Base-by-base conservation (phyloP, 1,140 invertebrate genomes). In the Tetramorium parvispinum region DNA sequence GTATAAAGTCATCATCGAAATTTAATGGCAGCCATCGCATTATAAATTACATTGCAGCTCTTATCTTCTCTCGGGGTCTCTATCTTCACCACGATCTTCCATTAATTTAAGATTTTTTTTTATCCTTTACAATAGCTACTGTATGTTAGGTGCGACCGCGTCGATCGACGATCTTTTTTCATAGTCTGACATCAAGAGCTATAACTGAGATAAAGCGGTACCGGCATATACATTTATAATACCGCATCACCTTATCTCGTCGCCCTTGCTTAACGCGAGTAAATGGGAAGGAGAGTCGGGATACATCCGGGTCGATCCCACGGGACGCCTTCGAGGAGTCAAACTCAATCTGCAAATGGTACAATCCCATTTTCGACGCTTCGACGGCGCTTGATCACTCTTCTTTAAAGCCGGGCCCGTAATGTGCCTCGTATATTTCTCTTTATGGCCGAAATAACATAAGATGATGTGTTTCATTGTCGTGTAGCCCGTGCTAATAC, bases 161-260 rank as follows among this genome's bases (percentile, higher is more conserved):
- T 3, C 70, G 55, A 61, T 71, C 86, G 37, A 61, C 8, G 11
- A 37, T 77, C 53, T 66, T 89, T 85, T 87, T 78, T 81, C 68
- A 85, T 57, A 55, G 63, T 73, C 73, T 27, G 21, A n/a, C 53
- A 65, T 76, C 53, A 87, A 82, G 63, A 43, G 27, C 78, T 85
- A 89, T 90, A 90, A 90, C 71, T 40, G 70, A 53, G 71, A 90
- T 87, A 89, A 71, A 89, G 87, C 81, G 76, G 70, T 46, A 57
- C n/a, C 59, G 76, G 40, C 49, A 71, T 90, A 85, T 85, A 90
- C 86, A 90, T 90, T 90, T 90, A 90, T 89, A 90, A 90, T 85
- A 65, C 49, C 77, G 46, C 53, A 73, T 89, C 88, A 40, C 18
- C 86, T 81, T 90, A 89, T 90, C 76, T 85, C 66, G 27, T 27